Evolutionary conservation across 2,113 vertebrate species (phyloP).

Genomic region (Etia nguti): DNA sequence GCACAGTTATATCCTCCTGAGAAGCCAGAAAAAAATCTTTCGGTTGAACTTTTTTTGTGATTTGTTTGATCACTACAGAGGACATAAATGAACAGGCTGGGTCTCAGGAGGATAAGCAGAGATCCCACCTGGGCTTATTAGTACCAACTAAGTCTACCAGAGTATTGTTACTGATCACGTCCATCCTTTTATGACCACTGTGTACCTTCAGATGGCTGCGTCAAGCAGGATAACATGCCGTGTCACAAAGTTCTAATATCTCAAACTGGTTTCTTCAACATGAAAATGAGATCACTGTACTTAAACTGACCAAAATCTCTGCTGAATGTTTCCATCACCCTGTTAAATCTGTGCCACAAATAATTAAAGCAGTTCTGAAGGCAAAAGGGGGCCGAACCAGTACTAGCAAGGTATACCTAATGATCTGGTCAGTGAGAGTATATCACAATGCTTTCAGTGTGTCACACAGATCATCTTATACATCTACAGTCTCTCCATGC

Average conservation of each 20-base stretch:
- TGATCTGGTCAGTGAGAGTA: background rate
- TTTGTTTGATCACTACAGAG: background rate
- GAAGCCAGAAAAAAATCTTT: background rate
- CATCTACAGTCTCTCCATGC: constrained; percentile 41
- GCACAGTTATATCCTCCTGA: background rate
- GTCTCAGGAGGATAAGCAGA: background rate
- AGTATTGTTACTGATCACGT: background rate
- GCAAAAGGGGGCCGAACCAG: background rate
- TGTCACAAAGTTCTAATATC: background rate
- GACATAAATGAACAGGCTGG: background rate
- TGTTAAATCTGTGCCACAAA: background rate
- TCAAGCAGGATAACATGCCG: background rate
- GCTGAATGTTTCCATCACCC: background rate
- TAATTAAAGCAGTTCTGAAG: background rate
- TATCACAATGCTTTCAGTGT: constrained; percentile 9
- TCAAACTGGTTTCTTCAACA: background rate
- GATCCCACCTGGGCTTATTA: background rate
- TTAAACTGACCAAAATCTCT: background rate
- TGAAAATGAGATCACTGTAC: background rate
- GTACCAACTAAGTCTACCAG: background rate
- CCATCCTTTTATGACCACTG: background rate
- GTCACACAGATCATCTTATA: constrained; percentile 51
- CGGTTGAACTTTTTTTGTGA: background rate
- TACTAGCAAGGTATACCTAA: background rate
- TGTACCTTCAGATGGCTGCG: background rate